Evolutionary conservation across 2,113 vertebrate genomes (phyloP), one percentile per base, ranked within the genome.

Genomic region (Odontesthes bonariensis): DNA sequence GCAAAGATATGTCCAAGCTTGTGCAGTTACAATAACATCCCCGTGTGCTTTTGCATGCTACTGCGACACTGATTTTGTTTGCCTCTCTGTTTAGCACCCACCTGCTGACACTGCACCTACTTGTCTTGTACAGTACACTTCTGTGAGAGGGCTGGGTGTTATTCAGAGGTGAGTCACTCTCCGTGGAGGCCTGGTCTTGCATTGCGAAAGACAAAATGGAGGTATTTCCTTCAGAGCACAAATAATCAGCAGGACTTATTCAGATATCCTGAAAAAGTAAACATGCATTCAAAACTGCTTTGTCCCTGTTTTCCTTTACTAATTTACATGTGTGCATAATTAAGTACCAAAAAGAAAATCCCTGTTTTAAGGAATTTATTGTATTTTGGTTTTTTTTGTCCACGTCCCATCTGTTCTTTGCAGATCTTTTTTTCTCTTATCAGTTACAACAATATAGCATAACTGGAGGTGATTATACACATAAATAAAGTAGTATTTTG

Each of bases 141-240:
- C 57, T 51, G 47, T 77, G 53, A 5, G 33, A 78, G 20, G 73
- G 53, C 52, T 55, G 59, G 52, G 65, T 68, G 62, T 55, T 73
- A 60, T 73, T 19, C 54, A 33, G 60, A 61, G 81, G 57, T 75
- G 72, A 84, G 77, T 88, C 69, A 83, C 56, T 54, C 19, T 40
- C 44, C n/a, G n/a, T 19, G 31, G 61, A 78, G 58, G 32, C 56
- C 56, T 78, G 66, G 53, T 27, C 56, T 38, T 77, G 69, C 65
- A 75, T 84, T 2, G 8, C 61, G 52, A 66, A 81, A 57, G 66
- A 20, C 31, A 75, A 59, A 80, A 54, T 55, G 58, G 62, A 42
- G 17, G 27, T 52, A 17, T 17, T 57, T 56, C 31, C 32, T 56
- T n/a, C 31, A 62, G 68, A 64, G 53, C 13, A 38, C 27, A 51